These are phyloP conservation scores for Sebastes matsubarae DNA, from an alignment of 2,797 vertebrate genomes.

Conservation along the genomic window DNA sequence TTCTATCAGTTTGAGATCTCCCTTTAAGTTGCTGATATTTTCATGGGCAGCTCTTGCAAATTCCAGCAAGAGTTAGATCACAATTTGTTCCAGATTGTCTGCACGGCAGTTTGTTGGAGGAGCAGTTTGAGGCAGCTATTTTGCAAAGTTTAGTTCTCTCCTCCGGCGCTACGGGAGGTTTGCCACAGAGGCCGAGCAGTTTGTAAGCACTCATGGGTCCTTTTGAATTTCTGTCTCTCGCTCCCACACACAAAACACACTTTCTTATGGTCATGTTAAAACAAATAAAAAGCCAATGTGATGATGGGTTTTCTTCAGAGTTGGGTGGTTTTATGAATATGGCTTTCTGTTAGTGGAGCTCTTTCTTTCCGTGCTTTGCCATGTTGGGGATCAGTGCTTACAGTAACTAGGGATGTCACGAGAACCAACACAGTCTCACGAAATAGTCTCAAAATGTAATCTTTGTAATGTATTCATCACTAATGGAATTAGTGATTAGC, in stretches of 20 bases:
- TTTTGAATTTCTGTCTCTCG: conserved; percentile 47
- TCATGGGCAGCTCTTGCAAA: conserved; percentile 37
- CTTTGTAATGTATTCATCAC: conserved; percentile 4
- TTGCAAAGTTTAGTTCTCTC: conserved; percentile 47
- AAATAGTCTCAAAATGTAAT: accelerated
- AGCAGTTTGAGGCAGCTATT: conserved; percentile 50
- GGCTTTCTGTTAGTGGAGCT: not conserved
- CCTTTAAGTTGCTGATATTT: conserved; percentile 41
- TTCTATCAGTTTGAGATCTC: not conserved
- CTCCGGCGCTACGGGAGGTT: conserved; percentile 53
- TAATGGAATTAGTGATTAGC: not conserved
- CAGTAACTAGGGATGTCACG: not conserved
- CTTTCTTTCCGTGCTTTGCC: not conserved
- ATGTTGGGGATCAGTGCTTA: not conserved
- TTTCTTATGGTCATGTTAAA: conserved; percentile 31
- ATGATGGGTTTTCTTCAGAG: conserved; percentile 7
- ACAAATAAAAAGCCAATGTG: conserved; percentile 25
- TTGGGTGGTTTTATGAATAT: conserved; percentile 11
- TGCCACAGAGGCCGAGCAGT: conserved; percentile 58
- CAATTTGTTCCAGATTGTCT: conserved; percentile 69
- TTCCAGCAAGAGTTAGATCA: conserved; percentile 53
- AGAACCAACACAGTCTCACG: not conserved
- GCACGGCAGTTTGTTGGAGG: conserved; percentile 43
- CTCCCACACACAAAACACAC: not conserved
- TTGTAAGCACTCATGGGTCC: conserved; percentile 44